Evolutionary conservation across 2,888 invertebrate genomes (phyloP).

Genomic region (Orchesellides sinensis): DNA sequence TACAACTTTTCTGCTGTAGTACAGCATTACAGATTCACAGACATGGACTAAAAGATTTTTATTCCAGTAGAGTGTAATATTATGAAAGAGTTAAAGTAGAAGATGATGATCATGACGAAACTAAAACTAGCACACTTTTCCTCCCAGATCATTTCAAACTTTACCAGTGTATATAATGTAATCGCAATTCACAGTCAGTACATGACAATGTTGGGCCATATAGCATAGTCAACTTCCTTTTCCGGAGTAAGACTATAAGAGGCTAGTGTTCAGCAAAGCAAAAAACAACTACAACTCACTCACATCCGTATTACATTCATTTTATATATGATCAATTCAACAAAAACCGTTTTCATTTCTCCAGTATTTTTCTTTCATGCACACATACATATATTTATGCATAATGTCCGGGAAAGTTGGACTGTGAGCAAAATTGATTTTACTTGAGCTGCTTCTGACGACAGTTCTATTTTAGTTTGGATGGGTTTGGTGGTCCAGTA

Average conservation of each 20-base stretch:
- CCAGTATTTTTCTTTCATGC: background rate
- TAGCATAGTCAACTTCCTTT: constrained; percentile 6
- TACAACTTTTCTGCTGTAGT: background rate
- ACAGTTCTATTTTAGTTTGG: background rate
- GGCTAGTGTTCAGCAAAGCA: background rate
- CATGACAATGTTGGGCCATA: background rate
- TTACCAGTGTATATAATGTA: background rate
- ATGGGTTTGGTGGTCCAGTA: background rate
- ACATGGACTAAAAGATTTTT: background rate
- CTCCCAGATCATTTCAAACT: constrained; percentile 3
- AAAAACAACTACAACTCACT: background rate
- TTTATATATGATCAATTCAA: background rate
- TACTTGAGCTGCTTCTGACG: background rate
- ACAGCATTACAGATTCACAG: background rate
- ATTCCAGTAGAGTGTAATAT: background rate
- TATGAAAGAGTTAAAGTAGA: constrained; percentile 7
- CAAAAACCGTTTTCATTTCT: background rate
- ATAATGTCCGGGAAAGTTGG: background rate
- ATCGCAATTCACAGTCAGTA: background rate
- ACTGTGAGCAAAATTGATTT: constrained; percentile 25
- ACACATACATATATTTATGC: background rate
- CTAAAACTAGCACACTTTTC: constrained; percentile 1
- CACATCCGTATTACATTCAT: background rate
- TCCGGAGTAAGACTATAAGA: too few species aligned
- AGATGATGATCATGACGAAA: background rate